Evolutionary conservation across 2,888 invertebrate genomes (phyloP), one percentile per base, ranked within the genome.

Genomic region (Patella pellucida): DNA sequence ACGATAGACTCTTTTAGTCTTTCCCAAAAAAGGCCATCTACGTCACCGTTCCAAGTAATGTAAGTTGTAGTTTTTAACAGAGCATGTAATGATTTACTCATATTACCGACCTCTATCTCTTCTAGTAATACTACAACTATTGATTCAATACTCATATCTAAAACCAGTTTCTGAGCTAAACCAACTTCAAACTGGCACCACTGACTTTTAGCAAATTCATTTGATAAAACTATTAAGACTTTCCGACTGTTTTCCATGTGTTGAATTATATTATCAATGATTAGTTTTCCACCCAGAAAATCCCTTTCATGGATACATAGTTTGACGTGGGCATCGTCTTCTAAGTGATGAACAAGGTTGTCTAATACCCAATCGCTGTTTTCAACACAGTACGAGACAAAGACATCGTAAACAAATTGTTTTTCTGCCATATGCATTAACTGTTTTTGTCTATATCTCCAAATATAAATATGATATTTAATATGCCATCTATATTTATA

Each of bases 111-210:
- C 0, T 94, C 93, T 68, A 95, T 93, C 52, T 94, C 93, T 86
- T 94, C 94, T 54, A 95, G 89, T 11, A 94, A 92, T 0, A 95
- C 92, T 0, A 95, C 87, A 0, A 94, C 93, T 23, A 95, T 89
- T 73, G 94, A 93, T 81, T 94, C 94, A 92, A 94, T 92, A n/a
- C 85, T 78, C 31, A 83, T 83, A 54, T 89, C 87, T 14, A 90
- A 81, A 3, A 88, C 72, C 16, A 85, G 81, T 85, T 94, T 94
- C 77, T 94, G 94, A 0, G 94, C 94, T 69, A 95, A 85, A 82
- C 94, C 93, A 93, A 94, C 93, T 88, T 95, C 95, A 81, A 94
- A 94, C 83, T 94, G 94, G 83, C 95, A 95, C 95, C 95, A 95
- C 80, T 94, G 94, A 81, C 94, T 94, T 11, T 92, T 90, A 12